Evolutionary conservation across 2,888 invertebrate species (phyloP).

Genomic region (Diaprepes abbreviatus): DNA sequence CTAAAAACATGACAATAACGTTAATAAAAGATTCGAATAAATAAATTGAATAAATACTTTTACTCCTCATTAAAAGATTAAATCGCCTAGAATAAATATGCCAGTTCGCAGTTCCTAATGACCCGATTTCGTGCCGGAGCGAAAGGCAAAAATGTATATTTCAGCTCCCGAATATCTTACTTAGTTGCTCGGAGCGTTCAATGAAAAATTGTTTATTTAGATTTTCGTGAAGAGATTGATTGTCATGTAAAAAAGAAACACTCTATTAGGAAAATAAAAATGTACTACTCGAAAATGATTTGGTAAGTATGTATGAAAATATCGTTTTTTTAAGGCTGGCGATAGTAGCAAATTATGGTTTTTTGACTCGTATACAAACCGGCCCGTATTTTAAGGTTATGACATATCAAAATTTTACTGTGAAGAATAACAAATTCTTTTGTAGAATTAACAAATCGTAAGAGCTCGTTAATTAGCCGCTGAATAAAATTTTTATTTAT

Average conservation of each 20-base stretch:
- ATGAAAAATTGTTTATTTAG: constrained; percentile 22
- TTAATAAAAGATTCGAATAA: too few species aligned
- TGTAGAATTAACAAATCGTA: too few species aligned
- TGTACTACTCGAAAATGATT: not conserved
- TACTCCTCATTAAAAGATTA: not conserved
- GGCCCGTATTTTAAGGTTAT: too few species aligned
- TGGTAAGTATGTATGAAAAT: too few species aligned
- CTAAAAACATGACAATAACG: too few species aligned
- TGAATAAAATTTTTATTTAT: too few species aligned
- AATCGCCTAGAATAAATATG: constrained; percentile 16
- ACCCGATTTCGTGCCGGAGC: constrained; percentile 2
- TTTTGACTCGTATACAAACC: too few species aligned
- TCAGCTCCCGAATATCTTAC: constrained; percentile 1
- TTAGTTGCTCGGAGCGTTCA: not conserved
- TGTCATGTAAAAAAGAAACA: not conserved
- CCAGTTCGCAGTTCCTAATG: constrained; percentile 23
- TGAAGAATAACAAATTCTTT: too few species aligned
- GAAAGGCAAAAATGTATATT: not conserved
- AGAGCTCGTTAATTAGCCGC: too few species aligned
- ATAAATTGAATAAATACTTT: not conserved
- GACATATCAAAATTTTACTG: too few species aligned
- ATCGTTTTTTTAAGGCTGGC: too few species aligned
- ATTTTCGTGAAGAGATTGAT: constrained; percentile 1
- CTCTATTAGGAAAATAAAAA: not conserved
- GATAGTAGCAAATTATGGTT: too few species aligned